phyloP scores from a whole-genome alignment of 2,797 vertebrate genomes.

The Chaetodon trifasciatus region DNA sequence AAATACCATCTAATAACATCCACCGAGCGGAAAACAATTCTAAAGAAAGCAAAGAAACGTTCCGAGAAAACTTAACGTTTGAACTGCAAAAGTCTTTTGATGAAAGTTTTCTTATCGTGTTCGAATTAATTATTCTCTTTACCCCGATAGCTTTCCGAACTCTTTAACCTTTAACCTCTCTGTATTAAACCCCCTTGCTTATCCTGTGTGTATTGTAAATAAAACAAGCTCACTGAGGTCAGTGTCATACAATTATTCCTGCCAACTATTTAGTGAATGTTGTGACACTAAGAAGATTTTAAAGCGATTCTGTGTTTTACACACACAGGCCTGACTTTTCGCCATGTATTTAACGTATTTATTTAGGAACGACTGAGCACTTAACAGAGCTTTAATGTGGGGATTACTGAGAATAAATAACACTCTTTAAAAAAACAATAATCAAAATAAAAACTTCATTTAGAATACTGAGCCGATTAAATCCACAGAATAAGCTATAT shows the following conservation, averaged over 20 bases:
- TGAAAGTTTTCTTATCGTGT: background rate
- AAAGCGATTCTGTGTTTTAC: background rate
- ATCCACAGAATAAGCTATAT: background rate
- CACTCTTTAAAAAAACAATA: background rate
- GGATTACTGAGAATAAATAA: background rate
- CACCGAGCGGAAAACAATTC: background rate
- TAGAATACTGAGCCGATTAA: background rate
- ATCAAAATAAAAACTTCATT: background rate
- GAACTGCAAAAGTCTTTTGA: background rate
- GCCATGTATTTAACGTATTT: background rate
- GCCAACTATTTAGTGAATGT: constrained; percentile 27
- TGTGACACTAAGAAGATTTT: constrained; percentile 30
- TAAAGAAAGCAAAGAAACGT: background rate
- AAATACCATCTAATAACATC: constrained; percentile 4
- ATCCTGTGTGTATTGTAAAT: constrained; percentile 42
- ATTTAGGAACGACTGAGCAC: background rate
- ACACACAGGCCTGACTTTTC: background rate
- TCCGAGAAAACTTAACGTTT: background rate
- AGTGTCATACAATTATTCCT: constrained; percentile 20
- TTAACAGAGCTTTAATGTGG: background rate
- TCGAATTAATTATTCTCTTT: background rate
- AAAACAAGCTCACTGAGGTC: constrained; percentile 23
- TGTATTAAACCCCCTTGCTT: constrained; percentile 16
- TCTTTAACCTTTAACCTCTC: constrained; percentile 26
- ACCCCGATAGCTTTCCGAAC: background rate